Evolutionary conservation across 2,888 invertebrate species (phyloP).

Genomic region (Cantharis flavilabris): DNA sequence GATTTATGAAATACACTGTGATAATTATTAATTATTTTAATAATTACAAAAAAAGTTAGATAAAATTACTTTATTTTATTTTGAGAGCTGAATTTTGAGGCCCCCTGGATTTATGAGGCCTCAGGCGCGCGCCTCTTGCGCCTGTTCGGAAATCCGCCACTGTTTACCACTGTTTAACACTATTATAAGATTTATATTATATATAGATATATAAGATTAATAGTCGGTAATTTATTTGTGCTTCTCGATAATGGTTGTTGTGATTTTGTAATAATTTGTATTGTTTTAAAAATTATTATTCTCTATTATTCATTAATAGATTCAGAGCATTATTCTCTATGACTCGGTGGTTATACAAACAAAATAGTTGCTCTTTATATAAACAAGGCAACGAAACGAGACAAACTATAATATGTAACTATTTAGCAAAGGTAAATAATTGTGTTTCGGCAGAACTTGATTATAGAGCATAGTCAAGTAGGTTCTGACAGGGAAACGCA

Average conservation of each 20-base stretch:
- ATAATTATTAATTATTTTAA: too few species aligned
- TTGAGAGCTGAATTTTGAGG: too few species aligned
- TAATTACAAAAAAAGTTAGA: too few species aligned
- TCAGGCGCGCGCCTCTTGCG: too few species aligned
- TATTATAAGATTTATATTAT: too few species aligned
- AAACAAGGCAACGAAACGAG: constrained; percentile 24
- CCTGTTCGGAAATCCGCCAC: too few species aligned
- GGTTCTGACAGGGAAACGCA: constrained; percentile 36
- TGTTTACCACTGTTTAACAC: not conserved
- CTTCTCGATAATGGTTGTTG: not conserved
- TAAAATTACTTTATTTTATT: too few species aligned
- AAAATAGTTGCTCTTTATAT: not conserved
- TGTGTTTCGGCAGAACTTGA: constrained; percentile 39
- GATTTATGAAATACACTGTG: too few species aligned
- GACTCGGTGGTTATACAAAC: not conserved
- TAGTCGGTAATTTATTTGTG: not conserved
- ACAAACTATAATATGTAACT: constrained; percentile 26
- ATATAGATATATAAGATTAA: too few species aligned
- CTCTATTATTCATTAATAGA: too few species aligned
- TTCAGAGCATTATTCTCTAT: not conserved
- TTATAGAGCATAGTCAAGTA: constrained; percentile 37
- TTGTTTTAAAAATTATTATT: not conserved
- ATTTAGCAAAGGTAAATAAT: constrained; percentile 42
- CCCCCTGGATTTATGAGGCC: too few species aligned
- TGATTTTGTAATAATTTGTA: not conserved